Evolutionary conservation across 1,140 invertebrate genomes (phyloP).

Genomic region (Drosophila elegans): DNA sequence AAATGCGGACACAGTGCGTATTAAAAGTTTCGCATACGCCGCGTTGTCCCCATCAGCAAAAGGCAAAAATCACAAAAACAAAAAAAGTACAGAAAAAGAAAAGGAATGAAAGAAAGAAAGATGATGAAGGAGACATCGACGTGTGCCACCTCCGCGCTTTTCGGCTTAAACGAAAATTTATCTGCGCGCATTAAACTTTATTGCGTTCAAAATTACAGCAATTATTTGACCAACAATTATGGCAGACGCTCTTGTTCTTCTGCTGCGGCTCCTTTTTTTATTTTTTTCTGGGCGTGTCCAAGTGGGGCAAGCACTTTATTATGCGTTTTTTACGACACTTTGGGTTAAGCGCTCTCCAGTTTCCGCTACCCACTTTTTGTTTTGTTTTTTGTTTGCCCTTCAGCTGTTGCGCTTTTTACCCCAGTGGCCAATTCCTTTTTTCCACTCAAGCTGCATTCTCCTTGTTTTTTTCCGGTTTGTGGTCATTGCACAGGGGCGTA

Average conservation of each 20-base stretch:
- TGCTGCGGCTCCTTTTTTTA: background rate
- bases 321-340: constrained; percentile 74
- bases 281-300: constrained; percentile 29
- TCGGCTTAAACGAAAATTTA: constrained; percentile 81
- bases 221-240: constrained; percentile 79
- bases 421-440: constrained; percentile 55
- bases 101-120: background rate
- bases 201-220: constrained; percentile 77
- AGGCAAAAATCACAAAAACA: background rate
- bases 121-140: constrained; percentile 15
- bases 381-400: constrained; percentile 50
- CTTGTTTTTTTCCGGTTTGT: constrained; percentile 50
- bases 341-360: constrained; percentile 48
- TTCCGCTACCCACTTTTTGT: constrained; percentile 7
- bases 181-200: constrained; percentile 75
- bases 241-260: constrained; percentile 31
- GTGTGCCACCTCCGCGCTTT: constrained; percentile 45
- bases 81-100: constrained; percentile 1
- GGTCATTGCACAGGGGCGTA: constrained; percentile 45
- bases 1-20: constrained; percentile 52
- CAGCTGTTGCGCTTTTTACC: constrained; percentile 64
- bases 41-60: constrained; percentile 28
- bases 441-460: constrained; percentile 35
- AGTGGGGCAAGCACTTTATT: constrained; percentile 62
- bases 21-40: constrained; percentile 78